Conservation (phyloP, 2,888 invertebrate species). For the Megastigmus dorsalis region DNA sequence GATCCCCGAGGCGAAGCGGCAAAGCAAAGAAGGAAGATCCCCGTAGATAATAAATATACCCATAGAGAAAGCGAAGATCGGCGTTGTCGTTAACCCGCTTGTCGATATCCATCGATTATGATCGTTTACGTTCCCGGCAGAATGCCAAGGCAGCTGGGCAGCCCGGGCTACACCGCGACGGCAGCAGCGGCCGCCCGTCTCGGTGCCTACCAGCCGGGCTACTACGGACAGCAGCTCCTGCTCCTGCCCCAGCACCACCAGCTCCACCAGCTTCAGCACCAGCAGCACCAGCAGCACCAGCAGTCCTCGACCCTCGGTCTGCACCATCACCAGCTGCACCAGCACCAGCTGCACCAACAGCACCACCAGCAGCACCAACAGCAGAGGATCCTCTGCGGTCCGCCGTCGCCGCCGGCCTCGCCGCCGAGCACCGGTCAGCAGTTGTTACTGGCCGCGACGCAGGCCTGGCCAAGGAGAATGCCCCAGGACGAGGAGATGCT, state of each 20-base stretch:
- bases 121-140: constrained; percentile 74
- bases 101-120: constrained; percentile 67
- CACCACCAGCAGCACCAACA: constrained; percentile 9
- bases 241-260: constrained; percentile 22
- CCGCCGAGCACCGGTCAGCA: constrained; percentile 23
- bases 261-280: no score
- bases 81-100: no score
- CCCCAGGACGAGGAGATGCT: constrained; percentile 70
- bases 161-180: constrained; percentile 65
- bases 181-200: constrained; percentile 63
- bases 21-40: neutral
- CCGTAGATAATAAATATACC: neutral
- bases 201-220: constrained; percentile 67
- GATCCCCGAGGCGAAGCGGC: neutral
- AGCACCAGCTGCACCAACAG: constrained; percentile 28
- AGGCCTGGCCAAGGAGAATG: constrained; percentile 71
- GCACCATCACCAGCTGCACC: constrained; percentile 24
- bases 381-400: no score
- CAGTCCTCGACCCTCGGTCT: constrained; percentile 26
- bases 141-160: constrained; percentile 72
- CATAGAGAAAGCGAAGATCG: constrained; percentile 18
- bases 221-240: constrained; percentile 52
- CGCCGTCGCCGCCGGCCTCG: constrained; percentile 61
- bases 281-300: constrained; percentile 61
- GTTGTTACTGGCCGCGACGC: constrained; percentile 1